Percentiles rank a stretch among this genome's conserved stretches.
These are phyloP conservation scores for Alectoris magna DNA, from an alignment of 2,797 vertebrate species.

Conservation along the genomic window DNA sequence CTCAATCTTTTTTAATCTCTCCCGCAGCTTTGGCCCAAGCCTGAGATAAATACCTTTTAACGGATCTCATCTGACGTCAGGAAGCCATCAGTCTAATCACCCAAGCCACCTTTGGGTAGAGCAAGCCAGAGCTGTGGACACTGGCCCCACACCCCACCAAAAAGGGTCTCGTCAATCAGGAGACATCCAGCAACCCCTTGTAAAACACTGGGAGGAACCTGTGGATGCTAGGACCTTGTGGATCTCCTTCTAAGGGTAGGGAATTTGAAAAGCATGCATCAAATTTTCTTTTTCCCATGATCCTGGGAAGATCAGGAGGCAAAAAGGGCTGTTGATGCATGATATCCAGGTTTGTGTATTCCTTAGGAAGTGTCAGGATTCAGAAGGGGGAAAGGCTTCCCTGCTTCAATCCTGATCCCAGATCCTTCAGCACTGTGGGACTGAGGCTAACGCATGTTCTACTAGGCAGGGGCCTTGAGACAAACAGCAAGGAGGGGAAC, in stretches of 20 bases:
- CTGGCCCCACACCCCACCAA: not conserved
- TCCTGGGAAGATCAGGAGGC: not conserved
- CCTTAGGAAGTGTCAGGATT: not conserved
- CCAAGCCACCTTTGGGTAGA: constrained; percentile 62
- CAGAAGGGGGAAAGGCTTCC: not conserved
- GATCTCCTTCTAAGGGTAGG: not conserved
- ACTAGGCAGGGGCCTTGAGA: not conserved
- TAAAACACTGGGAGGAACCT: rapidly evolving
- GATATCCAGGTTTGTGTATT: not conserved
- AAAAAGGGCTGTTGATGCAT: not conserved
- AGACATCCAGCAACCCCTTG: not conserved
- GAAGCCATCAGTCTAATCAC: constrained; percentile 78
- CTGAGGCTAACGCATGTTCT: not conserved
- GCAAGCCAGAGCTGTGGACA: constrained; percentile 18
- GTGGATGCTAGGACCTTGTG: rapidly evolving
- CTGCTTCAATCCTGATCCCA: not conserved
- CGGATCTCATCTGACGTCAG: constrained; percentile 78
- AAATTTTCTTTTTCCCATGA: not conserved
- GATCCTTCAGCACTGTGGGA: not conserved
- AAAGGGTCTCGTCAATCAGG: not conserved
- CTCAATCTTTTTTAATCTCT: constrained; percentile 83
- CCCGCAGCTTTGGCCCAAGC: constrained; percentile 74
- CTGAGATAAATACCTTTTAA: constrained; percentile 79
- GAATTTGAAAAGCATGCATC: rapidly evolving
- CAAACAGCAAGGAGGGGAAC: not conserved